Base-by-base conservation (phyloP, 2,797 vertebrate genomes). In the Notolepis coatsorum region DNA sequence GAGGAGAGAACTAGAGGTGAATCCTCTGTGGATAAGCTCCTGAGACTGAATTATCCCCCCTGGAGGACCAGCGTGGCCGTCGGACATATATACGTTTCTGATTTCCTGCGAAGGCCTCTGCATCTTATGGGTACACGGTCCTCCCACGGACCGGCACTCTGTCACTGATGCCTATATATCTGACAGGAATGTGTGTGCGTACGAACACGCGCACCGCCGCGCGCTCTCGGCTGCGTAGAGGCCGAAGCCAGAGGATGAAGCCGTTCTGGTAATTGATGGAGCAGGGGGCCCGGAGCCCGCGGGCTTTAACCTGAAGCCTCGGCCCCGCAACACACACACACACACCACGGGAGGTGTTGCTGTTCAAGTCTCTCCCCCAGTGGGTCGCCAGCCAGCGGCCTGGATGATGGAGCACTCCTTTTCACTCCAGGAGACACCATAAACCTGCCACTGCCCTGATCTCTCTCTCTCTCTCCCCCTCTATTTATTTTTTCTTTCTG, bases 81-180 rank as follows among this genome's bases (percentile, higher is more conserved):
- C n/a, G n/a, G 77, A 88, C 80, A 82, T 13, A 93, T 95, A 96
- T 95, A 92, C 91, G 92, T 92, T 96, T 96, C 91, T 93, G 94
- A 95, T 96, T 96, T 94, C 89, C 84, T 84, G 74, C 79, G 76
- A 86, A 90, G 94, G 93, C 93, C 93, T 94, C 92, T 93, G 91
- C 91, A 92, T 94, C 92, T 89, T 90, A 93, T 89, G 89, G 93
- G 90, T 93, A 93, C 91, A 92, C 74, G 92, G 87, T 92, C 92
- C 93, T 95, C 94, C 93, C 92, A 90, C 92, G 61, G 69, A 87
- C 81, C 75, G 73, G 84, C 88, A 88, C 92, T 85, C 79, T 77
- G 87, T 95, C 92, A 92, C 89, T 81, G 80, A 86, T 85, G 69
- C 85, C 88, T 91, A 90, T 82, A 88, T 89, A 93, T 94, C 91